Percentiles rank a stretch among this genome's conserved stretches.
These are phyloP conservation scores for Astur gentilis DNA, from an alignment of 2,113 vertebrate species.

Conservation along the genomic window DNA sequence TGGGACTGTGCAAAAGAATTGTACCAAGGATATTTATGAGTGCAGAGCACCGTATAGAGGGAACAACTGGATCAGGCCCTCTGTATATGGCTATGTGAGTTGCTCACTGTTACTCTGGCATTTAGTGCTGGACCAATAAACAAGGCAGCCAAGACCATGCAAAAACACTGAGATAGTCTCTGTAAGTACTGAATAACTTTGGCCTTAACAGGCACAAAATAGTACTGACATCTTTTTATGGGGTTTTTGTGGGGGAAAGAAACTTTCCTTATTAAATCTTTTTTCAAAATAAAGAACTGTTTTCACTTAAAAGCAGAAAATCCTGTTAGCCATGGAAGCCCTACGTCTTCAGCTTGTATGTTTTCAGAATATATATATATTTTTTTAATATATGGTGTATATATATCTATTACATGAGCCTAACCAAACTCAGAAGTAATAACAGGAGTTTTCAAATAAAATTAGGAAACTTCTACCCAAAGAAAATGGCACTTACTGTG, in stretches of 20 bases:
- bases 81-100: not conserved
- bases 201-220: not conserved
- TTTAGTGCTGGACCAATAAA: not conserved
- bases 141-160: not conserved
- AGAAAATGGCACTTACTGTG: not conserved
- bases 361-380: not conserved
- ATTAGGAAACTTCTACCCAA: not conserved
- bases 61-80: not conserved
- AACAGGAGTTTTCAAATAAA: slow-evolving; percentile 2
- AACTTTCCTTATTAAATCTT: not conserved
- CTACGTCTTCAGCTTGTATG: not conserved
- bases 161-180: not conserved
- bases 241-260: not conserved
- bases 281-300: not conserved
- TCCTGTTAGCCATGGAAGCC: not conserved
- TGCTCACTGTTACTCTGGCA: not conserved
- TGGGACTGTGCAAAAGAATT: not conserved
- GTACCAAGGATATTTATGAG: not conserved
- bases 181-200: not conserved
- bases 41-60: not conserved
- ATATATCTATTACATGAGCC: not conserved
- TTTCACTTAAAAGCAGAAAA: not conserved
- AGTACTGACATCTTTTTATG: not conserved
- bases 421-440: slow-evolving; percentile 1
- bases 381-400: not conserved